These are phyloP conservation scores for Gouania willdenowi DNA, from an alignment of 2,797 vertebrate genomes.

Conservation along the genomic window DNA sequence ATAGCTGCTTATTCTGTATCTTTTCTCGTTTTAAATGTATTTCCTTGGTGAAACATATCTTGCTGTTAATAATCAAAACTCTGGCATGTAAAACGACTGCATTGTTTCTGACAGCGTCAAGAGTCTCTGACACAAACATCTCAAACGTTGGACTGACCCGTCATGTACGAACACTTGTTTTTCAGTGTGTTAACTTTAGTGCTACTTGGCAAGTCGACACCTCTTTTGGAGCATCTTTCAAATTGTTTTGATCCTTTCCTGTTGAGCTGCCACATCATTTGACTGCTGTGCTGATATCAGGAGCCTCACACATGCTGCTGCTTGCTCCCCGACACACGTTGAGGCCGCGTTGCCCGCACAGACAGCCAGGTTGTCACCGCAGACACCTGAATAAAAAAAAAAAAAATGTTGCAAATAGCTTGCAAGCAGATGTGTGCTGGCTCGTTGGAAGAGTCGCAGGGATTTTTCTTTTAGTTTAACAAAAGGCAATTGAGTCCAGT, in stretches of 20 bases:
- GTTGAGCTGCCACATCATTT: conserved; percentile 54
- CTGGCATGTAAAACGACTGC: conserved; percentile 21
- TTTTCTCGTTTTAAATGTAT: too few species aligned
- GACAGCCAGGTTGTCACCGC: conserved; percentile 51
- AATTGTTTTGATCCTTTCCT: conserved; percentile 17
- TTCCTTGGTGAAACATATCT: conserved; percentile 31
- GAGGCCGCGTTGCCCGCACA: conserved; percentile 46
- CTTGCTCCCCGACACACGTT: conserved; percentile 59
- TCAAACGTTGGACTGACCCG: conserved; percentile 33
- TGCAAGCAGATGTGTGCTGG: conserved; percentile 52
- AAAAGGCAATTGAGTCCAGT: conserved; percentile 42
- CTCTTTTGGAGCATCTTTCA: conserved; percentile 29
- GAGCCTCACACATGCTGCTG: conserved; percentile 59
- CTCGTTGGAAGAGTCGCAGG: conserved; percentile 31
- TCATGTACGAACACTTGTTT: conserved; percentile 37
- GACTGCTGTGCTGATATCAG: conserved; percentile 55
- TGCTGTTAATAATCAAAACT: conserved; percentile 32
- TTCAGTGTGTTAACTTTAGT: conserved; percentile 47
- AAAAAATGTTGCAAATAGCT: conserved; percentile 59
- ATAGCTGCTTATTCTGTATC: too few species aligned
- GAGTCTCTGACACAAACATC: conserved; percentile 41
- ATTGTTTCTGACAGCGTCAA: conserved; percentile 53
- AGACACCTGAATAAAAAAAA: conserved; percentile 46
- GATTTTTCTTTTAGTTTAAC: conserved; percentile 45
- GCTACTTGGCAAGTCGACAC: conserved; percentile 43